Percentiles rank a stretch among this genome's conserved stretches.
Conservation (phyloP, 2,888 invertebrate species). For the Eurytoma adleriae region DNA sequence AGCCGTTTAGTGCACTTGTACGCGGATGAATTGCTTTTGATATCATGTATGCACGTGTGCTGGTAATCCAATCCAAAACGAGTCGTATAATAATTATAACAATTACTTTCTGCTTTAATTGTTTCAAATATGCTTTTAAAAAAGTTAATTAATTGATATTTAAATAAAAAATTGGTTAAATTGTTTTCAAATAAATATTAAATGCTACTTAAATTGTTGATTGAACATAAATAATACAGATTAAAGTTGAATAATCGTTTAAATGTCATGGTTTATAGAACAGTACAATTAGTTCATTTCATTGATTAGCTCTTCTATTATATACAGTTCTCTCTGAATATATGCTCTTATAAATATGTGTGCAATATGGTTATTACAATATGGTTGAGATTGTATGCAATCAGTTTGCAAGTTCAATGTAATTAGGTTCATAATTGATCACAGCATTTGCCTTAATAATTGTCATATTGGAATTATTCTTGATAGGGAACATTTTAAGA, state of each 20-base stretch:
- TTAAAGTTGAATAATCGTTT: not conserved
- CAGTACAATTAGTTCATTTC: conserved; percentile 7
- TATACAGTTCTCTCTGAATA: conserved; percentile 52
- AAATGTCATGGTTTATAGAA: not conserved
- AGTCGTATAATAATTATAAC: conserved; percentile 49
- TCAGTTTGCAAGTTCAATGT: conserved; percentile 44
- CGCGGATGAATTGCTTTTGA: conserved; percentile 43
- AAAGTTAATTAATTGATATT: too few species aligned
- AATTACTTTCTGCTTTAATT: conserved; percentile 18
- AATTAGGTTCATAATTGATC: too few species aligned
- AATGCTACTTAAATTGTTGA: too few species aligned
- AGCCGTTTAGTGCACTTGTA: conserved; percentile 41
- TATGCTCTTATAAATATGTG: conserved; percentile 61
- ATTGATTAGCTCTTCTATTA: conserved; percentile 40
- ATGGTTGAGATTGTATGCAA: conserved; percentile 63
- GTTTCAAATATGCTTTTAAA: too few species aligned
- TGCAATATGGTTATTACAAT: conserved; percentile 60
- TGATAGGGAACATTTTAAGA: too few species aligned
- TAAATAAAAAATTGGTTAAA: too few species aligned
- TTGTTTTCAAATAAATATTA: too few species aligned
- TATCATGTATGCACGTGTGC: not conserved
- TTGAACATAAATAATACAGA: not conserved
- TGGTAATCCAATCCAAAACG: conserved; percentile 23
- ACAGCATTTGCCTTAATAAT: too few species aligned
- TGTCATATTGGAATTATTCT: too few species aligned